Base-by-base conservation (phyloP, 2,797 vertebrate genomes). In the Luscinia luscinia region DNA sequence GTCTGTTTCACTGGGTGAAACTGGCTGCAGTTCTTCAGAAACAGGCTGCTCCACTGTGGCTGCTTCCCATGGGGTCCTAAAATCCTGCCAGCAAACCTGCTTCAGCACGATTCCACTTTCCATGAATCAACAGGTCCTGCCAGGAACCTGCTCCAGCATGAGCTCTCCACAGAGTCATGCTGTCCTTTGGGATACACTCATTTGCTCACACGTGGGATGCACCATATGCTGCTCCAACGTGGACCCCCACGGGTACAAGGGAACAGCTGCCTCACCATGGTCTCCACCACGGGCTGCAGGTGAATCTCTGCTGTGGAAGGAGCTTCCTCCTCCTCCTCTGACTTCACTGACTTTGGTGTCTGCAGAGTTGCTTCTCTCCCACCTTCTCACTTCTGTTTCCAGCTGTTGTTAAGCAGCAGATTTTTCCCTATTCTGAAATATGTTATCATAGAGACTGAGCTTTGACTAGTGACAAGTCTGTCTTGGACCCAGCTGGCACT, bases 201-300 rank as follows among this genome's bases (percentile, higher is more conserved):
- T 7, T 48, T 67, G 15, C 9, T 51, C 9, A 2, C 0, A 0
- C 4, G 1, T 68, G n/a, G 24, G 14, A 20, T 19, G 6, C 5
- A 66, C 8, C 30, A 34, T 1, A 2, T 16, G 14, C 46, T 87
- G 26, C 22, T 49, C 24, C 48, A 26, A 3, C 15, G 24, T 26
- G 48, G 9, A 38, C 11, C 4, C 36, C 20, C 4, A 3, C 11
- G 27, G 18, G 6, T 45, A 2, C 34, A 30, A 28, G 3, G 24
- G 20, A 28, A 20, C 17, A 58, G 15, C 28, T 63, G 10, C 9
- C 20, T 69, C 48, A 66, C 13, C 23, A 12, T 3, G 43, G 9
- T 19, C 14, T 76, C 40, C 36, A 34, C 9, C 10, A 30, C 1
- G 2, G 26, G 7, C 72, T 88, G 26, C 52, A 82, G 18, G 10